Evolutionary conservation across 2,797 vertebrate genomes (phyloP).

Genomic region (Gobionotothen gibberifrons): DNA sequence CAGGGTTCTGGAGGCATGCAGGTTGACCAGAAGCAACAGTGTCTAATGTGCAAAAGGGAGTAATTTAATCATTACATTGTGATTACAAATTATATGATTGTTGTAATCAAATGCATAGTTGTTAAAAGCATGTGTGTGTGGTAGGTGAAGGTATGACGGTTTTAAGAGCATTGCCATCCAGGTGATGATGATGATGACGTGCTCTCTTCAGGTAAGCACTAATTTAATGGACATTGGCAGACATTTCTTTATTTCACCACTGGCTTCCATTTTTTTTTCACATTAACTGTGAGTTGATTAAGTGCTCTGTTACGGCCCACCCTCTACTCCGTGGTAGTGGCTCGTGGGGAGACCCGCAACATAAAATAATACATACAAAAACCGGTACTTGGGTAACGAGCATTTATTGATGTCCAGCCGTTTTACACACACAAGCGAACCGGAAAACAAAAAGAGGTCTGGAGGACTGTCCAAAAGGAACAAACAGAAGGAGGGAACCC

Average conservation of each 20-base stretch:
- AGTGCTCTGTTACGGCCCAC: background rate
- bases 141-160: background rate
- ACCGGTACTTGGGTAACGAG: too few relatives aligned
- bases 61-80: constrained; percentile 6
- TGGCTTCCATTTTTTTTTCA: background rate
- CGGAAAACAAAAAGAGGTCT: too few relatives aligned
- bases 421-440: too few relatives aligned
- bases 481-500: too few relatives aligned
- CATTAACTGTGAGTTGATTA: constrained; percentile 27
- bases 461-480: too few relatives aligned
- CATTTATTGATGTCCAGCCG: too few relatives aligned
- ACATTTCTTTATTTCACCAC: constrained; percentile 1
- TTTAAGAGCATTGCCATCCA: constrained; percentile 18
- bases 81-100: background rate
- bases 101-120: constrained; percentile 13
- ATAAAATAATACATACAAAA: too few relatives aligned
- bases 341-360: too few relatives aligned
- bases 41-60: background rate
- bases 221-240: constrained; percentile 34
- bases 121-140: background rate
- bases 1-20: too few relatives aligned
- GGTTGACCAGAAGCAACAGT: background rate
- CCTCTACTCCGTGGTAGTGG: too few relatives aligned
- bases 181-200: constrained; percentile 37
- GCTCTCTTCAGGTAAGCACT: constrained; percentile 9